These are phyloP conservation scores for Caenorhabditis doughertyi DNA, from an alignment of 2,888 invertebrate species.

Conservation along the genomic window DNA sequence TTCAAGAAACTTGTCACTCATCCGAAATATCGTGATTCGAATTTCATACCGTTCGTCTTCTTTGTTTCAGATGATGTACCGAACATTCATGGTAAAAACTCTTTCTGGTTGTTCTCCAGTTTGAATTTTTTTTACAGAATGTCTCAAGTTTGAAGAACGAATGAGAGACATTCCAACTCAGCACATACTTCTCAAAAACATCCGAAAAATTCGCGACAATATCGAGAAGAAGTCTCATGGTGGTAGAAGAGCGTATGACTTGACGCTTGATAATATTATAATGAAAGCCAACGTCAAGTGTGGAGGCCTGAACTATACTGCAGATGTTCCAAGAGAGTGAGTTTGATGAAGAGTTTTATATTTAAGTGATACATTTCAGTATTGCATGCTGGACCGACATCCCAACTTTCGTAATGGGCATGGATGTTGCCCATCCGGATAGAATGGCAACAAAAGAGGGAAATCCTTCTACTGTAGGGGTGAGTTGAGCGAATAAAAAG, in stretches of 20 bases:
- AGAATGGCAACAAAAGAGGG: slow-evolving; percentile 42
- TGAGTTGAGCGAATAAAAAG: too few relatives aligned
- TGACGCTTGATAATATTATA: slow-evolving; percentile 63
- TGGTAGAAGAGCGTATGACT: slow-evolving; percentile 29
- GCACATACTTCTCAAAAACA: slow-evolving; percentile 52
- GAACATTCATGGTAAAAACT: slow-evolving; percentile 64
- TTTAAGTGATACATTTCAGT: slow-evolving; percentile 25
- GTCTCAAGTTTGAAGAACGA: slow-evolving; percentile 61
- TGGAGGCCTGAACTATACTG: slow-evolving; percentile 66
- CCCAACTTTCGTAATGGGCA: slow-evolving; percentile 54
- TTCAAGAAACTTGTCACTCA: slow-evolving; percentile 46
- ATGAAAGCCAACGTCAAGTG: slow-evolving; percentile 64
- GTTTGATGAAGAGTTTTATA: background rate
- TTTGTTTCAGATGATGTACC: slow-evolving; percentile 58
- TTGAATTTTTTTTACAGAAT: slow-evolving; percentile 40
- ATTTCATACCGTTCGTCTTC: slow-evolving; percentile 54
- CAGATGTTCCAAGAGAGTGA: slow-evolving; percentile 59
- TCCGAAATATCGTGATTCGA: slow-evolving; percentile 7
- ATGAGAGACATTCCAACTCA: slow-evolving; percentile 64
- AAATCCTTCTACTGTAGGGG: slow-evolving; percentile 61
- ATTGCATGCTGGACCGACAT: slow-evolving; percentile 47
- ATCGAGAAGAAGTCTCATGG: slow-evolving; percentile 25
- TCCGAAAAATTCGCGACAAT: slow-evolving; percentile 50
- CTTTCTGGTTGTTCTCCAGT: too few relatives aligned
- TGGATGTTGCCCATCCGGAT: slow-evolving; percentile 66